phyloP scores from a whole-genome alignment of 2,888 invertebrate species.

The Serripes groenlandicus region DNA sequence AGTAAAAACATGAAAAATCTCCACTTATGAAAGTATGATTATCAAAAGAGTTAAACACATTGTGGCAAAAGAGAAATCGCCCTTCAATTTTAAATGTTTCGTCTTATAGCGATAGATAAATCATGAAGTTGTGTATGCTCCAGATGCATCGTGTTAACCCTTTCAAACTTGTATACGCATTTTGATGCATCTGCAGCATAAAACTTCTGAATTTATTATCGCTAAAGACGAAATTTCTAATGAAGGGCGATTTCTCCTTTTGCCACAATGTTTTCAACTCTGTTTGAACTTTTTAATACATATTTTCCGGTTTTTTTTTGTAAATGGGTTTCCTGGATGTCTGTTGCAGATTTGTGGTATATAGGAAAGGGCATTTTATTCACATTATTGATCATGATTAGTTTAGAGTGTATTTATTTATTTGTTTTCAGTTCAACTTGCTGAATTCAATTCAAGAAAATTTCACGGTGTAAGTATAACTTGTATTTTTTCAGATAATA shows the following conservation, averaged over 20 bases:
- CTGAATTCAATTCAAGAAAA: constrained; percentile 78
- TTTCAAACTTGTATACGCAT: too few relatives aligned
- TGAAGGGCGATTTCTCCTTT: not conserved
- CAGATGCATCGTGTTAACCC: too few relatives aligned
- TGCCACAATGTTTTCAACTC: not conserved
- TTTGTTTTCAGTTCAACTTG: not conserved
- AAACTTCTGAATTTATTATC: not conserved
- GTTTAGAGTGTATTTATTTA: too few relatives aligned
- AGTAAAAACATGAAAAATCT: too few relatives aligned
- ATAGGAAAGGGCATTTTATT: too few relatives aligned
- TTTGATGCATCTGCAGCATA: not conserved
- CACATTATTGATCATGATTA: too few relatives aligned
- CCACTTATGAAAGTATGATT: too few relatives aligned
- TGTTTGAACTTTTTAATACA: not conserved
- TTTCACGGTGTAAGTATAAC: constrained; percentile 85
- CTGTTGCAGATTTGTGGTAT: not conserved
- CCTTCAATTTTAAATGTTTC: too few relatives aligned
- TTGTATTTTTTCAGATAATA: not conserved
- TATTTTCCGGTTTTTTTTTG: not conserved
- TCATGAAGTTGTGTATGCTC: too few relatives aligned
- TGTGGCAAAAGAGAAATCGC: too few relatives aligned
- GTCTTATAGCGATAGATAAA: too few relatives aligned
- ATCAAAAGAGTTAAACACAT: too few relatives aligned
- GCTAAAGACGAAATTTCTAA: not conserved
- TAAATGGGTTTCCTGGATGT: not conserved